These are phyloP conservation scores for Villa cingulata DNA, from an alignment of 2,888 invertebrate species.

Conservation along the genomic window DNA sequence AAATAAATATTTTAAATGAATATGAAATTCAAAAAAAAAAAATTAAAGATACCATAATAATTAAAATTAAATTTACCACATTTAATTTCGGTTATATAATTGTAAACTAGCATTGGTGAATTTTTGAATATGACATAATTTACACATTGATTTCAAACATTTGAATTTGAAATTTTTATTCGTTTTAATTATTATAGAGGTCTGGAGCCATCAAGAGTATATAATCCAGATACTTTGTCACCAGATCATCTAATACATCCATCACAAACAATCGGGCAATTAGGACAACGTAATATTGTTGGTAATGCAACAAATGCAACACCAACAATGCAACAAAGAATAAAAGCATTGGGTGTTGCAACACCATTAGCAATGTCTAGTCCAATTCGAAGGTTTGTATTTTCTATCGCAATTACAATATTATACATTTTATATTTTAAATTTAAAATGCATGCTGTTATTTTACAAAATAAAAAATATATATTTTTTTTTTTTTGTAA, in stretches of 20 bases:
- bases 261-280: conserved; percentile 26
- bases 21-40: too few relatives aligned
- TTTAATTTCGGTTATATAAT: too few relatives aligned
- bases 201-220: conserved; percentile 48
- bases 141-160: not conserved
- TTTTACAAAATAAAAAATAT: not conserved
- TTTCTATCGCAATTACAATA: not conserved
- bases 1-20: not conserved
- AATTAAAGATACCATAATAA: too few relatives aligned
- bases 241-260: conserved; percentile 42
- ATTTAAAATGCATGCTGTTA: too few relatives aligned
- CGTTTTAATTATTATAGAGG: conserved; percentile 32
- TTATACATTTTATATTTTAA: not conserved
- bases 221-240: conserved; percentile 45
- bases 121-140: too few relatives aligned
- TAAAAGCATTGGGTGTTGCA: conserved; percentile 78
- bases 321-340: conserved; percentile 80
- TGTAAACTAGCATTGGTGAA: too few relatives aligned
- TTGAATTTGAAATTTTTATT: not conserved
- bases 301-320: conserved; percentile 43
- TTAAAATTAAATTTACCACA: too few relatives aligned
- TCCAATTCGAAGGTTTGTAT: conserved; percentile 67
- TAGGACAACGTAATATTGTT: conserved; percentile 37
- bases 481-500: not conserved
- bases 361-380: conserved; percentile 78